Evolutionary conservation across 2,888 invertebrate genomes (phyloP), one percentile per base, ranked within the genome.

Genomic region (Xestia c-nigrum): DNA sequence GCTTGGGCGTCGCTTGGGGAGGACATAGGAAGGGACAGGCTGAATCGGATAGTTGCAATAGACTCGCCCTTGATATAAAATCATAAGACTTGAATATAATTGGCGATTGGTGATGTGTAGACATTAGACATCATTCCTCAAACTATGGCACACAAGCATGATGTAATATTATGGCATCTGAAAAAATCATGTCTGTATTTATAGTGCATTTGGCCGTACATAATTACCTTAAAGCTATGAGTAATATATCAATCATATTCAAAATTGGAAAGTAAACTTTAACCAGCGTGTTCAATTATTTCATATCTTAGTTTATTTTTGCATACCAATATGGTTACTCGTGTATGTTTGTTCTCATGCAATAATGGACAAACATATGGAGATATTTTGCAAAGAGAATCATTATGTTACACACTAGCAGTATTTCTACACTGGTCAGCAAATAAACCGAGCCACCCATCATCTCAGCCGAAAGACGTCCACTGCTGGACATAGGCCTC

Each of bases 341-440:
- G n/a, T n/a, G n/a, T n/a, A n/a, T n/a, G n/a, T n/a, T n/a, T n/a
- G n/a, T 57, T 68, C 38, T 63, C 55, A 67, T 57, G 43, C 55
- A 61, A 38, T 65, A 66, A 72, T 72, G 50, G 24, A 4, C 50
- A 52, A 21, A 71, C 50, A 55, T 31, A 55, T 77, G 50, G 50
- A 12, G 57, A 38, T 38, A 21, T 78, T 64, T 1, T 24, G 63
- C 50, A 72, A 65, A 79, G 31, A 31, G 16, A 9, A 66, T 40
- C 38, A 59, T 72, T 78, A 65, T 59, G 38, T 78, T 38, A n/a
- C 24, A 57, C 5, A 14, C 24, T 0, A 57, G 57, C 19, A 57
- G 38, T 47, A 59, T 40, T 64, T n/a, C 47, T 50, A n/a, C n/a
- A n/a, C n/a, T n/a, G n/a, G n/a, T n/a, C n/a, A n/a, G n/a, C n/a